These are phyloP conservation scores for Asbolus verrucosus DNA, from an alignment of 1,140 invertebrate species.

Conservation along the genomic window DNA sequence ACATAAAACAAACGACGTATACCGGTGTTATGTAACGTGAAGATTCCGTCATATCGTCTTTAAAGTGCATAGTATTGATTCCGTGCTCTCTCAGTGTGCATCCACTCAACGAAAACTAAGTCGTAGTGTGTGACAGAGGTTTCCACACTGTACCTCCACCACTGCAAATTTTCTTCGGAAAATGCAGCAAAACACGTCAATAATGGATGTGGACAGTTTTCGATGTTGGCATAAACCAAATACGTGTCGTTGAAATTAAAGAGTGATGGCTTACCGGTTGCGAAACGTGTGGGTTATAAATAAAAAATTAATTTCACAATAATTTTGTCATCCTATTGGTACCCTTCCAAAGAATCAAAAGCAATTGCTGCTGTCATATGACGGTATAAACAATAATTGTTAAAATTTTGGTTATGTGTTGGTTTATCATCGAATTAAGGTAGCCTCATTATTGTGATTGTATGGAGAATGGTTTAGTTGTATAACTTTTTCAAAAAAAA, in stretches of 20 bases:
- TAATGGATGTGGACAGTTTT: no score
- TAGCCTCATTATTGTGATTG: no score
- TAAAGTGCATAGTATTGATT: constrained; percentile 55
- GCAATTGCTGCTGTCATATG: no score
- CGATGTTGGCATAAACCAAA: no score
- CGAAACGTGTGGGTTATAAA: constrained; percentile 25
- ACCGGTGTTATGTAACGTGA: constrained; percentile 35
- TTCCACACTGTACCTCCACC: constrained; percentile 11
- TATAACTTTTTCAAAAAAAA: no score
- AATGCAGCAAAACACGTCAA: neutral
- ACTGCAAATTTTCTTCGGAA: neutral
- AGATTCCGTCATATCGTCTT: constrained; percentile 54
- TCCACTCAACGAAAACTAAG: constrained; percentile 44
- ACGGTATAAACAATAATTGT: no score
- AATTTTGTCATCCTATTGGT: neutral
- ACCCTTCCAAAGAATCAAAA: constrained; percentile 11
- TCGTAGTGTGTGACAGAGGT: constrained; percentile 37
- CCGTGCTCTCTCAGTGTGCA: constrained; percentile 46
- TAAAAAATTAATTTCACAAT: constrained; percentile 18
- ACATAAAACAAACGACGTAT: constrained; percentile 12
- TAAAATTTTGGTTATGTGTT: no score
- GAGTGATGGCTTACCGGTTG: neutral
- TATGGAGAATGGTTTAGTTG: no score
- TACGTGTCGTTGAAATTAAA: no score
- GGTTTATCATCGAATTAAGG: no score